phyloP scores from a whole-genome alignment of 2,113 vertebrate genomes.

The Proteles cristata region DNA sequence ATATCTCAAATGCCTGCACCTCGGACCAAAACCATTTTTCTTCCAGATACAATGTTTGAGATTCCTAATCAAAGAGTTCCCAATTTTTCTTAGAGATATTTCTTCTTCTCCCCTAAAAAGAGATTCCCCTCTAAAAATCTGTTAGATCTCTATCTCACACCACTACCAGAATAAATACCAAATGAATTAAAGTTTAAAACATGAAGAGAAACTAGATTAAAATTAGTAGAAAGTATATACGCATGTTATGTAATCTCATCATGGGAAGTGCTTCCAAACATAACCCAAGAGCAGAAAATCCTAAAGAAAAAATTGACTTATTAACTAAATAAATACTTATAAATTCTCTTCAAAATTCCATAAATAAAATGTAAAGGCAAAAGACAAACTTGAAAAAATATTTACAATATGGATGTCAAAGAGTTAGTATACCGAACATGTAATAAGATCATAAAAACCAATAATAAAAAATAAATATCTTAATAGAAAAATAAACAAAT shows the following conservation, averaged over 20 bases:
- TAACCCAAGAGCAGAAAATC: conserved; percentile 41
- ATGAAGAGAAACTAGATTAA: conserved; percentile 48
- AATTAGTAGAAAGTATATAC: conserved; percentile 39
- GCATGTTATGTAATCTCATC: not conserved
- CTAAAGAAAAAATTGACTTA: not conserved
- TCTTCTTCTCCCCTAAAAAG: conserved; percentile 32
- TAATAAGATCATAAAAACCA: conserved; percentile 40
- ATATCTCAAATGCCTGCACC: not conserved
- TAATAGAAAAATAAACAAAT: conserved; percentile 27
- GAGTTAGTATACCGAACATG: conserved; percentile 1
- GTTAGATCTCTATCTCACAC: not conserved
- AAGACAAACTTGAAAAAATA: conserved; percentile 44
- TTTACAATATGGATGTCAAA: not conserved
- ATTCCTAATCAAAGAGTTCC: conserved; percentile 15
- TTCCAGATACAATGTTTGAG: not conserved
- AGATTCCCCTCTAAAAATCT: conserved; percentile 13
- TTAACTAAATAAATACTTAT: conserved; percentile 31
- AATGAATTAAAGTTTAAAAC: conserved; percentile 71
- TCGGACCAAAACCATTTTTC: not conserved
- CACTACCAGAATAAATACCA: conserved; percentile 61
- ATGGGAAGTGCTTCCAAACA: not conserved
- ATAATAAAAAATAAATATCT: conserved; percentile 29
- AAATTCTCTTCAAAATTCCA: not conserved
- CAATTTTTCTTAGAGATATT: conserved; percentile 24
- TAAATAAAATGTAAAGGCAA: conserved; percentile 38